Conservation (phyloP, 2,797 vertebrate genomes). For the Ptychadena robeensis region DNA sequence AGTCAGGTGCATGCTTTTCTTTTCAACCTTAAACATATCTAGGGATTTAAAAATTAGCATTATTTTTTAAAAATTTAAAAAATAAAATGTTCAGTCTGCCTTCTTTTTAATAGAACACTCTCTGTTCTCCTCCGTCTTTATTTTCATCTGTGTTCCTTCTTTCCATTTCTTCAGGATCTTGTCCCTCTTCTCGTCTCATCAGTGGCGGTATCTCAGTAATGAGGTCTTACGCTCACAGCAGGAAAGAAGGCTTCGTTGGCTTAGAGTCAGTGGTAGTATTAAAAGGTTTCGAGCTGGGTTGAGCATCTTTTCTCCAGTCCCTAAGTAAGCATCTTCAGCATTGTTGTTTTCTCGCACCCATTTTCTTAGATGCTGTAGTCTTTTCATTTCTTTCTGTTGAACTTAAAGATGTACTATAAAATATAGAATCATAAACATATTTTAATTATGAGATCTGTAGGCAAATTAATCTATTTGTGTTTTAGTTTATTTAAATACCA, state of each 20-base stretch:
- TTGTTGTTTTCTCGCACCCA: not conserved
- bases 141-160: not conserved
- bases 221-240: conserved; percentile 98
- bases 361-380: no score
- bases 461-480: no score
- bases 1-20: no score
- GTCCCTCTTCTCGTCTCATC: conserved; percentile 95
- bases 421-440: no score
- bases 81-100: no score
- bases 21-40: no score
- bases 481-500: no score
- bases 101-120: not conserved
- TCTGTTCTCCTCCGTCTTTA: not conserved
- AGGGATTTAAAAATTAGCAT: no score
- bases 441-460: no score
- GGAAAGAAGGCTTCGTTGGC: conserved; percentile 98
- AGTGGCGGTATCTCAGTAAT: conserved; percentile 99
- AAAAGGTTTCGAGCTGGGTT: conserved; percentile 97
- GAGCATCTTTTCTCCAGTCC: conserved; percentile 98
- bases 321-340: conserved; percentile 81
- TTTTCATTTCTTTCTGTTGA: no score
- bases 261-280: conserved; percentile 96
- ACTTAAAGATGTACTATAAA: no score
- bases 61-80: no score
- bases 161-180: conserved; percentile 82